Evolutionary conservation across 2,797 vertebrate genomes (phyloP).

Genomic region (Threskiornis aethiopicus): DNA sequence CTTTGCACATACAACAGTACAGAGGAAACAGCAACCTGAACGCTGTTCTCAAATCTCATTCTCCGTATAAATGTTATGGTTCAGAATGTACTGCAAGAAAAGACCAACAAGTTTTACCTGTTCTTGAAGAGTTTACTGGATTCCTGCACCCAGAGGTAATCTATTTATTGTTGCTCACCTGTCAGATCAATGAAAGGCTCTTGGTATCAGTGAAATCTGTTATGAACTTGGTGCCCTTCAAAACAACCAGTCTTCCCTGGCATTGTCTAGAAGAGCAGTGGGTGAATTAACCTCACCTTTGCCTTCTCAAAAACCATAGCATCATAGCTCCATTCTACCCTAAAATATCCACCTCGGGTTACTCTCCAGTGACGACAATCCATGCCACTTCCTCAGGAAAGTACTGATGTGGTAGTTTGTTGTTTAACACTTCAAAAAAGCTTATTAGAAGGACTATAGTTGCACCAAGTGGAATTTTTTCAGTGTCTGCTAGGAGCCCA

Average conservation of each 20-base stretch:
- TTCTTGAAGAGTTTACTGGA: background rate
- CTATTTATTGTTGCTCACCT: background rate
- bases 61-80: background rate
- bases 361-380: background rate
- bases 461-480: background rate
- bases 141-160: background rate
- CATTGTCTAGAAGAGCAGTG: background rate
- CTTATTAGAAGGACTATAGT: background rate
- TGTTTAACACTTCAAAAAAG: background rate
- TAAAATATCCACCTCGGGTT: background rate
- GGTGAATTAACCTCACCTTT: background rate
- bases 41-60: background rate
- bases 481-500: background rate
- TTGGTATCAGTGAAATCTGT: background rate
- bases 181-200: background rate
- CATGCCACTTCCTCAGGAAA: background rate
- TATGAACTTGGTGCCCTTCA: background rate
- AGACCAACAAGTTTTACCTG: constrained; percentile 33
- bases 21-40: background rate
- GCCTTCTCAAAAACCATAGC: background rate
- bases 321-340: background rate
- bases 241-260: background rate
- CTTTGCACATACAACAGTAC: background rate
- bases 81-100: background rate
- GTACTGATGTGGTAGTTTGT: background rate